Evolutionary conservation across 2,113 vertebrate genomes (phyloP).

Genomic region (Tor tambroides): DNA sequence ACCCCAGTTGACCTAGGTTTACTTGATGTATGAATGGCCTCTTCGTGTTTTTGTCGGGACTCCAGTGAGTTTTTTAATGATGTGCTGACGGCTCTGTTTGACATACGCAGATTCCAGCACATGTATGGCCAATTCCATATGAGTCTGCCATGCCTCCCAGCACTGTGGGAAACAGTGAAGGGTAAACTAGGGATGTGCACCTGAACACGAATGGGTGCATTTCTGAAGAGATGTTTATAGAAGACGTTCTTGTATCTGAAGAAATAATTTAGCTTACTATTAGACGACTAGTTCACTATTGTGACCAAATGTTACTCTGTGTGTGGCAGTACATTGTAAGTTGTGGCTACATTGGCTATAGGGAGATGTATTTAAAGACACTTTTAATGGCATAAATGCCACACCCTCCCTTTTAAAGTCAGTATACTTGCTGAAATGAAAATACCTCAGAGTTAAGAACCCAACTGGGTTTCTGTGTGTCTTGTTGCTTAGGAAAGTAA

Average conservation of each 20-base stretch:
- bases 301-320: background rate
- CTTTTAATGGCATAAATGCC: background rate
- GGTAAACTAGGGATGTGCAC: background rate
- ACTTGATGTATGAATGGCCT: background rate
- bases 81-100: background rate
- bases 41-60: background rate
- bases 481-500: constrained; percentile 16
- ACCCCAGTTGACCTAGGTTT: constrained; percentile 6
- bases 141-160: background rate
- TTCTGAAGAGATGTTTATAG: background rate
- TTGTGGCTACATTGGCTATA: background rate
- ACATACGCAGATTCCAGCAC: background rate
- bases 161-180: background rate
- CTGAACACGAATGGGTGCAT: background rate
- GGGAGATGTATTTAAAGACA: background rate
- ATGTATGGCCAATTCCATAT: constrained; percentile 28
- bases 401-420: constrained; percentile 32
- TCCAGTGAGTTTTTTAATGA: background rate
- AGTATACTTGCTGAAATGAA: constrained; percentile 16
- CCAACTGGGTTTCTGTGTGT: constrained; percentile 16
- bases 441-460: background rate
- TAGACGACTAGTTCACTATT: background rate
- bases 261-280: background rate
- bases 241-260: background rate
- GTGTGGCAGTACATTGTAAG: constrained; percentile 19